Conservation (phyloP, 2,888 invertebrate species). For the Cinara cedri region DNA sequence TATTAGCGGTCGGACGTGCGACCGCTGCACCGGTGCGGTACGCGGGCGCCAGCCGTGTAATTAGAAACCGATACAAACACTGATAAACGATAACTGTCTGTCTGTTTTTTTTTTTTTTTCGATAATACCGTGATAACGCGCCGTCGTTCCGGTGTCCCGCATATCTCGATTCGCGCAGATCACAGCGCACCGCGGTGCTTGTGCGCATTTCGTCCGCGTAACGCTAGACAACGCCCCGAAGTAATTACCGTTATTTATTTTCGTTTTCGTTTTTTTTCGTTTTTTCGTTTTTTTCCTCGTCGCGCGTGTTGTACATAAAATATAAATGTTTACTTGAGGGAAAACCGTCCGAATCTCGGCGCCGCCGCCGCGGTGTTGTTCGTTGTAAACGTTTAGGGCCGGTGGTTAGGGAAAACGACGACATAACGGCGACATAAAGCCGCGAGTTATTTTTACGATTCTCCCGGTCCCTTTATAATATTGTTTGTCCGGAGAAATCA, state of each 20-base stretch:
- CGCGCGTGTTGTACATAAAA: background rate
- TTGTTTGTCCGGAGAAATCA: slow-evolving; percentile 28
- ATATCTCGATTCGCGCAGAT: too few species aligned
- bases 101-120: too few species aligned
- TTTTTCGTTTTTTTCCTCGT: background rate
- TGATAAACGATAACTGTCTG: too few species aligned
- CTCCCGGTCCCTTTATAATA: background rate
- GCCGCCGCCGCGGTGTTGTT: background rate
- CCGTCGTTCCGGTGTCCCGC: too few species aligned
- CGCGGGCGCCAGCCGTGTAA: too few species aligned
- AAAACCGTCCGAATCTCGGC: slow-evolving; percentile 14
- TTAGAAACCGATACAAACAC: too few species aligned
- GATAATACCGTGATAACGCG: too few species aligned
- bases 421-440: slow-evolving; percentile 31
- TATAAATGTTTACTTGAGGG: background rate
- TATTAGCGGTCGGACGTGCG: too few species aligned
- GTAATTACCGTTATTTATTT: background rate
- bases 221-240: background rate
- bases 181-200: too few species aligned
- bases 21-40: too few species aligned
- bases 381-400: slow-evolving; percentile 37
- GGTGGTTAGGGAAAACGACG: slow-evolving; percentile 33
- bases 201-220: too few species aligned
- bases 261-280: too few species aligned
- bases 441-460: slow-evolving; percentile 36